Evolutionary conservation across 2,113 vertebrate species (phyloP).

Genomic region (Enhydra lutris): DNA sequence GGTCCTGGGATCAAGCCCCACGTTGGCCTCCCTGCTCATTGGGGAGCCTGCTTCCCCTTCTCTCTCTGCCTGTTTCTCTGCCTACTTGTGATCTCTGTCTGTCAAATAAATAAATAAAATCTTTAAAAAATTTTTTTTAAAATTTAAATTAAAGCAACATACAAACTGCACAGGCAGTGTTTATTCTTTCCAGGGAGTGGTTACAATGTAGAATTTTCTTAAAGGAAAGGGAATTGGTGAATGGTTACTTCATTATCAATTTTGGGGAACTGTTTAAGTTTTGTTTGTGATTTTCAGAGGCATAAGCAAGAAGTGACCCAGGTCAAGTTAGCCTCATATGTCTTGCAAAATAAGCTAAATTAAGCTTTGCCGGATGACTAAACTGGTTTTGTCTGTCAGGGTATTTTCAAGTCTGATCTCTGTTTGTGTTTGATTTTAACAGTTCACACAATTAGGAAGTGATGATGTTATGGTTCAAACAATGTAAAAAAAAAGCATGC

Average conservation of each 20-base stretch:
- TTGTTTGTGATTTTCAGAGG: neutral
- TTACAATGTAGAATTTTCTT: neutral
- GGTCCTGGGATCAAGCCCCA: too few species aligned
- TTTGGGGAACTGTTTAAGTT: neutral
- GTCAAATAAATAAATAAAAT: too few species aligned
- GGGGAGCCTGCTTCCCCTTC: too few species aligned
- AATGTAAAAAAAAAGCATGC: neutral
- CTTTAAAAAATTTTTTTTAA: too few species aligned
- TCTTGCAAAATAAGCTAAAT: neutral
- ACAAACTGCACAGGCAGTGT: neutral
- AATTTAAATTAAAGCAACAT: neutral
- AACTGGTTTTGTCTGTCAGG: neutral
- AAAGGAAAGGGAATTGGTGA: neutral
- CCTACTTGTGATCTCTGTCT: too few species aligned
- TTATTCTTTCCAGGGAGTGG: neutral
- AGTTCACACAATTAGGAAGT: neutral
- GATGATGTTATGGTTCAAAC: neutral
- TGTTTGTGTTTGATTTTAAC: neutral
- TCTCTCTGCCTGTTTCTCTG: too few species aligned
- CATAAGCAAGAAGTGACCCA: neutral
- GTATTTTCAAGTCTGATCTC: neutral
- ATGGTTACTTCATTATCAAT: neutral
- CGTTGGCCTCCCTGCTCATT: too few species aligned
- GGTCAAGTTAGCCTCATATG: neutral
- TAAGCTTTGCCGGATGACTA: neutral